A percentile compares a stretch with the other conserved stretches of the same genome.
These are phyloP conservation scores for Chionodraco myersi DNA, from an alignment of 2,113 vertebrate genomes.

Conservation along the genomic window DNA sequence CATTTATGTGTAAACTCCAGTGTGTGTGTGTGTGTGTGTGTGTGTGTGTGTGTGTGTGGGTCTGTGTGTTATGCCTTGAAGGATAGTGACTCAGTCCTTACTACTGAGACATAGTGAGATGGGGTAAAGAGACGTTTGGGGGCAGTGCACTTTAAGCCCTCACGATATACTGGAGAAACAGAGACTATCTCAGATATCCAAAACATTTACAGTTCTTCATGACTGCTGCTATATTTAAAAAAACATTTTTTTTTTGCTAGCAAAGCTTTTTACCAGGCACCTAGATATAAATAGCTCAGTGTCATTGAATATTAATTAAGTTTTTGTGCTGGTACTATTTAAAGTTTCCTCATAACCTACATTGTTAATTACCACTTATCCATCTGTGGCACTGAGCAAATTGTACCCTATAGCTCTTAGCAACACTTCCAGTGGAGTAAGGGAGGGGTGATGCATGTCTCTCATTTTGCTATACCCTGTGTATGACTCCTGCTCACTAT, in stretches of 20 bases:
- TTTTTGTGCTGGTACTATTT: slow-evolving; percentile 59
- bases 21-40: not conserved
- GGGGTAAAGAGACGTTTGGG: slow-evolving; percentile 21
- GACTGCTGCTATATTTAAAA: slow-evolving; percentile 43
- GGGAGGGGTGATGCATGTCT: slow-evolving; percentile 14
- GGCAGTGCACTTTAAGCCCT: slow-evolving; percentile 31
- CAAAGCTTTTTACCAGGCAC: slow-evolving; percentile 5
- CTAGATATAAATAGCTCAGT: slow-evolving; percentile 54
- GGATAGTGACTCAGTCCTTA: slow-evolving; percentile 61
- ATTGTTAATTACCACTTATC: slow-evolving; percentile 64
- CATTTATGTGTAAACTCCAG: slow-evolving; percentile 13
- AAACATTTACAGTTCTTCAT: slow-evolving; percentile 50
- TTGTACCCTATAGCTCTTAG: slow-evolving; percentile 55
- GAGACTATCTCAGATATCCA: slow-evolving; percentile 53
- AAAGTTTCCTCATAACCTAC: slow-evolving; percentile 43
- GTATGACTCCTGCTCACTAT: slow-evolving; percentile 1
- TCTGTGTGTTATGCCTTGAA: slow-evolving; percentile 43
- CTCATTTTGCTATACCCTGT: slow-evolving; percentile 17
- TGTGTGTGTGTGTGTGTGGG: slow-evolving; percentile 7
- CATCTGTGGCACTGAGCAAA: slow-evolving; percentile 51
- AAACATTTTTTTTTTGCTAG: slow-evolving; percentile 4
- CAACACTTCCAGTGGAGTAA: slow-evolving; percentile 18
- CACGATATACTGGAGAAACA: slow-evolving; percentile 30
- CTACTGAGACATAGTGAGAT: slow-evolving; percentile 45
- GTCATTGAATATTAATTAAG: slow-evolving; percentile 49